Evolutionary conservation across 2,113 vertebrate species (phyloP), one percentile per base, ranked within the genome.

Genomic region (Abramis brama): DNA sequence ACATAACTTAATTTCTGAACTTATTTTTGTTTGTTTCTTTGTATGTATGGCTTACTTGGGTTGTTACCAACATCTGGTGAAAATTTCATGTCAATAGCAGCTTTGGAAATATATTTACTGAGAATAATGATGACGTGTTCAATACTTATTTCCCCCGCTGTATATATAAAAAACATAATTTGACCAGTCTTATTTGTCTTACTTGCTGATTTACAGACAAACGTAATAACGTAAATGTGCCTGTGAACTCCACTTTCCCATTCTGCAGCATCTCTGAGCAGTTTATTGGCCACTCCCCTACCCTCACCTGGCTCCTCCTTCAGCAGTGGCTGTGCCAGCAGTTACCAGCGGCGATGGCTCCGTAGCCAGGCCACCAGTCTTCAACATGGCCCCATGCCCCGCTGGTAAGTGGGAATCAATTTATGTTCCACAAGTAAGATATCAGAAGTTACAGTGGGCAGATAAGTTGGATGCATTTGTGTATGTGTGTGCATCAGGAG

Each of bases 321-420:
- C 76, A 91, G 91, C 85, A 90, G 89, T 19, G 87, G 89, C 33
- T 96, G 95, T 75, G 96, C 95, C 52, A 97, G 96, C 90, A 97
- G 96, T 89, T 97, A 96, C 84, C 96, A 97, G 86, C 95, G 97
- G 45, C 96, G 97, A 64, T 96, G 95, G 95, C 94, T 96, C 36
- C 94, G 97, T 85, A 97, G 96, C 91, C 96, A 97, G 88, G 96
- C 94, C 45, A 97, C 96, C 30, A 97, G 97, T 92, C 93, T 97
- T 19, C 88, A 90, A 70, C 85, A 89, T 66, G 84, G 86, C 10
- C 83, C 77, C 12, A 33, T 90, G 23, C 88, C 85, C 66, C 88
- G 88, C 75, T 86, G 81, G 87, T 88, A 78, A 62, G 88, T 25
- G 21, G 11, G 3, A 36, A 19, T 68, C 8, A 43, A 12, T 45